phyloP scores from a whole-genome alignment of 1,140 invertebrate genomes.

The Oryzaephilus surinamensis region DNA sequence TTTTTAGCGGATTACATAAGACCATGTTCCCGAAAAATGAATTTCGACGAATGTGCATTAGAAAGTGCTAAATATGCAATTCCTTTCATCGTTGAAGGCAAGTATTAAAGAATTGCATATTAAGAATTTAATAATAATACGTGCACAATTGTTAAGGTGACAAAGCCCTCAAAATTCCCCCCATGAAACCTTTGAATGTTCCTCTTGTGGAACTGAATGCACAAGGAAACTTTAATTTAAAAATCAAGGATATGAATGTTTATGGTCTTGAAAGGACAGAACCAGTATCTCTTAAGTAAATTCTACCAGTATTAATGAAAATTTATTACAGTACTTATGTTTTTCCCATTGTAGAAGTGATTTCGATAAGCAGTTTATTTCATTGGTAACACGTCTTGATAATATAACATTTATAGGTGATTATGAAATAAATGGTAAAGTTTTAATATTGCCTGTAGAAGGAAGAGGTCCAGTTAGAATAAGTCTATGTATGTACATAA shows the following conservation, averaged over 20 bases:
- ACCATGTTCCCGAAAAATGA: background rate
- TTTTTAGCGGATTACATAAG: conserved; percentile 7
- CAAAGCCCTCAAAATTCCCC: background rate
- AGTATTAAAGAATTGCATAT: background rate
- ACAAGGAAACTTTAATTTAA: background rate
- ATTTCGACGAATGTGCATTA: conserved; percentile 6
- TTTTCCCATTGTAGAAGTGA: background rate
- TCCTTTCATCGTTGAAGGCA: conserved; percentile 3
- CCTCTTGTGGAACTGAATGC: background rate
- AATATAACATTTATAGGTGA: background rate
- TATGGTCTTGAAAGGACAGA: background rate
- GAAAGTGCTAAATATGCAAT: conserved; percentile 5
- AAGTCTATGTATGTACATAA: background rate
- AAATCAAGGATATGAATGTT: background rate
- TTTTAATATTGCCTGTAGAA: background rate
- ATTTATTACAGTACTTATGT: background rate
- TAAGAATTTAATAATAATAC: background rate
- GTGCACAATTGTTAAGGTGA: conserved; percentile 4
- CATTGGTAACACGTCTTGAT: background rate
- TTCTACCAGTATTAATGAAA: too few relatives aligned
- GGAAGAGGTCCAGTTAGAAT: background rate
- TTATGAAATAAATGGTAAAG: background rate
- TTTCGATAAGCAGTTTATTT: background rate
- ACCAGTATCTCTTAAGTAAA: background rate
- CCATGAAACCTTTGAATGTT: background rate